Base-by-base conservation (phyloP, 2,113 vertebrate species). In the Perognathus longimembris region DNA sequence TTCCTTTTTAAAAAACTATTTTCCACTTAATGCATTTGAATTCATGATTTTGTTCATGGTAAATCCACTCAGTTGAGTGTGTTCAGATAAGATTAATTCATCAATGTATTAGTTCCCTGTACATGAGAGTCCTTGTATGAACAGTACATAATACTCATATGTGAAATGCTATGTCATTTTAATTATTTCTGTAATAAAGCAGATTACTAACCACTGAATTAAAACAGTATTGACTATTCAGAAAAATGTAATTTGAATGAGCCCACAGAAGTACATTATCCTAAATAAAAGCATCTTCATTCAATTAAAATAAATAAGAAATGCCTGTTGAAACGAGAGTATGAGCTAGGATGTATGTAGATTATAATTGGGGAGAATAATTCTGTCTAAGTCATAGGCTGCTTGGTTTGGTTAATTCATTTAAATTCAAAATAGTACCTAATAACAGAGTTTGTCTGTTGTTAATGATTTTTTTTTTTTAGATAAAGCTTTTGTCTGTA, bases 171-270 rank as follows among this genome's bases (percentile, higher is more conserved):
- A 64, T 73, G 18, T 89, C 61, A 86, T 54, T 89, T 77, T 88
- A 88, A 66, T 94, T 94, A 18, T 89, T 84, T 89, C 77, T 83
- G 3, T 36, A 95, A 38, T 14, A 93, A 90, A 88, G 45, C 28
- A 66, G 11, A 61, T 90, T 85, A 57, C 74, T 92, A 81, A 71
- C 38, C 73, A 90, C 82, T 85, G 18, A 59, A 80, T 91, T 91
- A 76, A 94, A 95, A 74, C 81, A 85, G 32, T 89, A 76, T 82
- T 90, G 34, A 50, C 38, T 50, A 8, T 83, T 28, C 61, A 38
- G 57, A 5, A 63, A 79, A 88, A 77, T 18, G 45, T 94, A 40
- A 81, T 45, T 90, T 90, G 79, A 96, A 74, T 86, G 70, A 92
- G 3, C 10, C 28, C 30, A 91, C 69, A 88, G 18, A 81, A 88